Percentiles rank a stretch among this genome's conserved stretches.
phyloP scores from a whole-genome alignment of 2,113 vertebrate species.

The Bucco capensis region DNA sequence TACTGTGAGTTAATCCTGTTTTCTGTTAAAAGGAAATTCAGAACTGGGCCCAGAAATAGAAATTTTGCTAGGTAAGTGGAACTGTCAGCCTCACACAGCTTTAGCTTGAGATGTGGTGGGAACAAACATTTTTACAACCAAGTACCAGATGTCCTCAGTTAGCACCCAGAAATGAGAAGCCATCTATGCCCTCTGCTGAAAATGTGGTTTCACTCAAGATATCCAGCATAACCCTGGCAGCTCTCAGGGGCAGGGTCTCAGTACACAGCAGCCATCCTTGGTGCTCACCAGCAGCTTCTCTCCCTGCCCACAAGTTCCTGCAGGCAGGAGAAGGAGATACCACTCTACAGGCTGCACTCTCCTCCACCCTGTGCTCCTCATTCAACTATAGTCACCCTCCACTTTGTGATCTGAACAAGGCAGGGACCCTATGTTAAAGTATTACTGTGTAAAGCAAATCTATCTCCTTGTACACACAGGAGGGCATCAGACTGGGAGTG shows the following conservation, averaged over 20 bases:
- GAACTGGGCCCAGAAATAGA: not conserved
- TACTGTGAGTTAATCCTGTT: not conserved
- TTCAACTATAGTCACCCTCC: accelerated
- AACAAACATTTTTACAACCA: not conserved
- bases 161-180: not conserved
- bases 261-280: not conserved
- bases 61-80: not conserved
- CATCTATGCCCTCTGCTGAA: not conserved
- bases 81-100: not conserved
- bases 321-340: not conserved
- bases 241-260: not conserved
- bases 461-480: not conserved
- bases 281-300: not conserved
- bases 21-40: not conserved
- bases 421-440: not conserved
- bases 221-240: accelerated
- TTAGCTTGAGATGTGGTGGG: not conserved
- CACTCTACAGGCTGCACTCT: not conserved
- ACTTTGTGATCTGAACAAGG: not conserved
- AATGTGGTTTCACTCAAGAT: not conserved
- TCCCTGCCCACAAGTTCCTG: not conserved
- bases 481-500: not conserved
- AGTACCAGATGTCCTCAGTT: not conserved
- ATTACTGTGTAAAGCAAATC: not conserved
- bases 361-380: not conserved